A percentile compares a stretch with the other conserved stretches of the same genome.
Evolutionary conservation across 2,888 invertebrate species (phyloP).

Genomic region (Troilus luridus): DNA sequence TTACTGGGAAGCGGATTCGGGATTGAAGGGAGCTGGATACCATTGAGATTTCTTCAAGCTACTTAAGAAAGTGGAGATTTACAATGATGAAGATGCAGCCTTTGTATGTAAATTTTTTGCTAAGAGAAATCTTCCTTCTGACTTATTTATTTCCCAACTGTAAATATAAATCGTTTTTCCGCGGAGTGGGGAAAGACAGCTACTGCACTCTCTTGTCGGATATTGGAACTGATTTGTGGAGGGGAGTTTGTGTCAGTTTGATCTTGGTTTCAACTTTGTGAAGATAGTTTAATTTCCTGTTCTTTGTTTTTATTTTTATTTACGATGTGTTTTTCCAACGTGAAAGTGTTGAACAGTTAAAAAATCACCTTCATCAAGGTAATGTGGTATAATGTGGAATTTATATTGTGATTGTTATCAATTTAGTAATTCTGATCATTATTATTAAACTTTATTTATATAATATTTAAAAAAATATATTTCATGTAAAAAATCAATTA

Average conservation of each 20-base stretch:
- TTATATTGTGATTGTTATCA: background rate
- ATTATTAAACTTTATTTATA: background rate
- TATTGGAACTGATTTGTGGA: background rate
- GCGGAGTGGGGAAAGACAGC: background rate
- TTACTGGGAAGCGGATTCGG: background rate
- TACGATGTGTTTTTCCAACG: background rate
- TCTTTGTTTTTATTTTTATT: background rate
- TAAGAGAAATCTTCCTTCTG: background rate
- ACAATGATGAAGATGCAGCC: background rate
- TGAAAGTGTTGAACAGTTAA: background rate
- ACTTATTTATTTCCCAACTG: background rate
- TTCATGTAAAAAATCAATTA: background rate
- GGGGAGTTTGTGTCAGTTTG: conserved; percentile 53
- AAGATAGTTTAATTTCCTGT: background rate
- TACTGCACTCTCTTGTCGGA: conserved; percentile 40
- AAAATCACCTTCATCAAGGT: background rate
- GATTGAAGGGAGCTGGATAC: background rate
- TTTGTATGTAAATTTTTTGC: conserved; percentile 20
- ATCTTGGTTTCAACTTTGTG: conserved; percentile 52
- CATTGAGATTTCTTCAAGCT: background rate
- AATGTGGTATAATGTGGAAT: background rate
- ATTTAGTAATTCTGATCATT: background rate
- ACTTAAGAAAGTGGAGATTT: background rate
- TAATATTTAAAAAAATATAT: background rate
- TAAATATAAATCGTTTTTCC: conserved; percentile 11